These are phyloP conservation scores for Leuciscus idus DNA, from an alignment of 2,113 vertebrate species.

Conservation along the genomic window DNA sequence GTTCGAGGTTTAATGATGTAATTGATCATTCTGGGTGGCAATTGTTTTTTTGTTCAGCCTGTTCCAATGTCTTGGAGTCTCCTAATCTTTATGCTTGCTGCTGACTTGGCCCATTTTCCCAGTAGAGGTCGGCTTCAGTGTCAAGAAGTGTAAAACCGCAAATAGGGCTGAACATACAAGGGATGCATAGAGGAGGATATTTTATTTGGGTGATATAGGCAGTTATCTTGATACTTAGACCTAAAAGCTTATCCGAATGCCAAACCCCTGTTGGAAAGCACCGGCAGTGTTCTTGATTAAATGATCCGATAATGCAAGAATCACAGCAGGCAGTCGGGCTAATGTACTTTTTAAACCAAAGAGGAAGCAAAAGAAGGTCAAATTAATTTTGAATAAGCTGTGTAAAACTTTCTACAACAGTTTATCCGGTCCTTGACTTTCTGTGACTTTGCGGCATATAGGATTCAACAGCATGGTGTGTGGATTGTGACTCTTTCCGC, in stretches of 20 bases:
- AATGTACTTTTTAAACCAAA: slow-evolving; percentile 15
- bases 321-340: slow-evolving; percentile 1
- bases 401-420: no score
- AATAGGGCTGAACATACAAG: slow-evolving; percentile 28
- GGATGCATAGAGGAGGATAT: background rate
- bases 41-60: slow-evolving; percentile 58
- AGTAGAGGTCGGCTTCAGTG: slow-evolving; percentile 50
- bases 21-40: slow-evolving; percentile 73
- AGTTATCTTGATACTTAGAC: slow-evolving; percentile 42
- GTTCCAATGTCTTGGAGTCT: slow-evolving; percentile 5
- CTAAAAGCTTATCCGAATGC: background rate
- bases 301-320: slow-evolving; percentile 31
- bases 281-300: slow-evolving; percentile 32
- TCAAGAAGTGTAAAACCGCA: slow-evolving; percentile 33
- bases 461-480: background rate
- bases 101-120: slow-evolving; percentile 46
- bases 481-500: background rate
- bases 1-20: slow-evolving; percentile 72
- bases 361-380: background rate
- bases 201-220: slow-evolving; percentile 34
- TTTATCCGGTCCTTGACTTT: background rate
- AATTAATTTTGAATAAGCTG: background rate
- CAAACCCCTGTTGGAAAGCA: no score
- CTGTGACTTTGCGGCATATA: background rate
- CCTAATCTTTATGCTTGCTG: slow-evolving; percentile 31